Evolutionary conservation across 2,113 vertebrate genomes (phyloP).

Genomic region (Tiliqua scincoides): DNA sequence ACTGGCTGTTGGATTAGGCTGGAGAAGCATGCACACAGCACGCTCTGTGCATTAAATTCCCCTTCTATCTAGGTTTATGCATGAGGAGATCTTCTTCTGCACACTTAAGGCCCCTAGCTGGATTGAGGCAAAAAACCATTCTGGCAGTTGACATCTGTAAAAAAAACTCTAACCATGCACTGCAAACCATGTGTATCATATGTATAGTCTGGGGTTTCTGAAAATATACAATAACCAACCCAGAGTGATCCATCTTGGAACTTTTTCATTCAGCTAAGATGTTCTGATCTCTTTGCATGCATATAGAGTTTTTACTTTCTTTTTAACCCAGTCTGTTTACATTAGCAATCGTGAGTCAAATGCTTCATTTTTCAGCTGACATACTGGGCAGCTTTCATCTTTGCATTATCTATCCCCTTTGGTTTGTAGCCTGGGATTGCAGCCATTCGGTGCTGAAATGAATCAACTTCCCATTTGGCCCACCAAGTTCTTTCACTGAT

Average conservation of each 20-base stretch:
- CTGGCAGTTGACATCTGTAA: neutral
- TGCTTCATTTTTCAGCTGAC: neutral
- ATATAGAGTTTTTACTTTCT: neutral
- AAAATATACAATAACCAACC: neutral
- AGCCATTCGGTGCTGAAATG: neutral
- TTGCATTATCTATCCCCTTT: neutral
- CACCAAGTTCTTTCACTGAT: constrained; percentile 2
- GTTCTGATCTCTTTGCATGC: neutral
- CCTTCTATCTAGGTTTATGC: neutral
- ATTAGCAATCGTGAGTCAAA: neutral
- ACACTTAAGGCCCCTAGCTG: neutral
- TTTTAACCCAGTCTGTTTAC: neutral
- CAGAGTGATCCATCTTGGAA: constrained; percentile 2
- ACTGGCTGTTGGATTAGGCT: too few species aligned
- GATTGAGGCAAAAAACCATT: neutral
- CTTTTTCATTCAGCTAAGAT: constrained; percentile 13
- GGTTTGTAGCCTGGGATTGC: neutral
- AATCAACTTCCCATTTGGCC: neutral
- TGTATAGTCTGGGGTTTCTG: neutral
- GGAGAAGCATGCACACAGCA: too few species aligned
- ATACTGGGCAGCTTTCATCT: constrained; percentile 3
- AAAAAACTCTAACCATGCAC: neutral
- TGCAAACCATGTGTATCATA: neutral
- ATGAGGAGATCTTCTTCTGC: neutral
- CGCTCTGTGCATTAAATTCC: too few species aligned